phyloP scores from a whole-genome alignment of 2,113 vertebrate species.

The Antechinus stuartii region DNA sequence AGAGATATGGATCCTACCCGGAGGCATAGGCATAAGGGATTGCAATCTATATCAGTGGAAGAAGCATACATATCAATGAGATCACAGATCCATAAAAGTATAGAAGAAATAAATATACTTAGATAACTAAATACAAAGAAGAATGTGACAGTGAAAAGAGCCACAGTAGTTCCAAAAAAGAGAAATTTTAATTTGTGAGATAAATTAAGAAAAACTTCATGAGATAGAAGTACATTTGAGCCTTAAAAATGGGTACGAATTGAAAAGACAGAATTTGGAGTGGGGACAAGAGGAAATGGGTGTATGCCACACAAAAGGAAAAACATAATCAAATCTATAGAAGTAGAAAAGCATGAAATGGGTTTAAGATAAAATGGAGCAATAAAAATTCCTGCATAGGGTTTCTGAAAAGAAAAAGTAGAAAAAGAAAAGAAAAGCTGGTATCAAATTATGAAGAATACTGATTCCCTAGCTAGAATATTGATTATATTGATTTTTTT shows the following conservation, averaged over 20 bases:
- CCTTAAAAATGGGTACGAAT: neutral
- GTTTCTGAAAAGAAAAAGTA: neutral
- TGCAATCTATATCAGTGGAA: neutral
- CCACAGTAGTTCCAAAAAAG: neutral
- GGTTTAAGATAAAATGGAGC: neutral
- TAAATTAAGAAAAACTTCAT: neutral
- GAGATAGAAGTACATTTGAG: neutral
- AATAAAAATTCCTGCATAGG: slow-evolving; percentile 20
- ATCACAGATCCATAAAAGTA: neutral
- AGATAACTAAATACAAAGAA: neutral
- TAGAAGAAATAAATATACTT: neutral
- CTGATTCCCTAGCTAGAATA: neutral
- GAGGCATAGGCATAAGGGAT: neutral
- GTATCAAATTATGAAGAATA: neutral
- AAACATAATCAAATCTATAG: neutral
- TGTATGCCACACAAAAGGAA: neutral
- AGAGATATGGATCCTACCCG: neutral
- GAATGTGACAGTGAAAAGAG: neutral
- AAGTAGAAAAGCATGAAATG: neutral
- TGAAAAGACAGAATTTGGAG: neutral
- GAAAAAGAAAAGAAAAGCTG: slow-evolving; percentile 24
- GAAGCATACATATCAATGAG: neutral
- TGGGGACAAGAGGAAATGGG: neutral
- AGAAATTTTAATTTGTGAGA: neutral
- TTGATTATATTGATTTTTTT: slow-evolving; percentile 28